Percentiles rank a stretch among this genome's conserved stretches.
Conservation (phyloP, 2,797 vertebrate species). For the Lacerta viridis region DNA sequence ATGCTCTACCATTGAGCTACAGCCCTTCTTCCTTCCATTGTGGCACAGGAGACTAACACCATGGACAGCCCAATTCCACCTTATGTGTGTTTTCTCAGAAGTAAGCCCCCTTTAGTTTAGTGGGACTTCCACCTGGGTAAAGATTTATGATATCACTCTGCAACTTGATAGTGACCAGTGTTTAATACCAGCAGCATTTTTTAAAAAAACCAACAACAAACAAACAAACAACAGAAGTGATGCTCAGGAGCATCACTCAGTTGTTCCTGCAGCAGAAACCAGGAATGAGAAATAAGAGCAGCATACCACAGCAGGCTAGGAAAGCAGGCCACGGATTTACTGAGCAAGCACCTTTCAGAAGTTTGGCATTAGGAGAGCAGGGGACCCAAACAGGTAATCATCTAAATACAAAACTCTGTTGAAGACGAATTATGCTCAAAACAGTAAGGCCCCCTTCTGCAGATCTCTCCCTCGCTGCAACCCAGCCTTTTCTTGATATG, state of each 20-base stretch:
- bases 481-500: too few relatives aligned
- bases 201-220: too few relatives aligned
- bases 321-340: not conserved
- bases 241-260: not conserved
- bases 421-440: not conserved
- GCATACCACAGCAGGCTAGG: not conserved
- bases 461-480: not conserved
- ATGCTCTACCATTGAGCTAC: not conserved
- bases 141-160: not conserved
- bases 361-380: not conserved
- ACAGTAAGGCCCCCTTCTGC: not conserved
- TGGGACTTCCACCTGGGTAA: not conserved
- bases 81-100: not conserved
- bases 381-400: not conserved
- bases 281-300: not conserved
- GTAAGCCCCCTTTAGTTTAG: not conserved
- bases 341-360: not conserved
- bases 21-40: not conserved
- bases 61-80: not conserved
- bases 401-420: not conserved
- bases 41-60: not conserved
- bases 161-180: not conserved
- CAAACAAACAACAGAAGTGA: not conserved
- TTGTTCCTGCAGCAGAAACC: not conserved
- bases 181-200: not conserved